phyloP scores from a whole-genome alignment of 2,797 vertebrate genomes.

The Bovichtus variegatus region DNA sequence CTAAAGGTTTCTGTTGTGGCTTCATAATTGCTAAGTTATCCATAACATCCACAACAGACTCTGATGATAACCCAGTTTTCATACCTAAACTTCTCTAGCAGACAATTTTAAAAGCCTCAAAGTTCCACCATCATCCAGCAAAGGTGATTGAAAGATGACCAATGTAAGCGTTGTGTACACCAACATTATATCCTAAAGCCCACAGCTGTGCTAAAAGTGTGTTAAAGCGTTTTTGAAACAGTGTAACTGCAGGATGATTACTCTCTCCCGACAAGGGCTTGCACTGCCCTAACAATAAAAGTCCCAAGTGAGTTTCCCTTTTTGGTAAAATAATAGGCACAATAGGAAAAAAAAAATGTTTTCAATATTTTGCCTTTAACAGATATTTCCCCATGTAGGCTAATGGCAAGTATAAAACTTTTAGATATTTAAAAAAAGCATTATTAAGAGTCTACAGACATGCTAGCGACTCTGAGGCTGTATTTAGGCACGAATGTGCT shows the following conservation, averaged over 20 bases:
- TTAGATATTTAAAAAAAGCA: not conserved
- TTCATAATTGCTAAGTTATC: not conserved
- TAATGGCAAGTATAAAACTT: not conserved
- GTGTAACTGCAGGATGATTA: not conserved
- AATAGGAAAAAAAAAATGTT: not conserved
- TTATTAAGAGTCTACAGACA: too few relatives aligned
- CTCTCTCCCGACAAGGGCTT: not conserved
- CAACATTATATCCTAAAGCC: constrained; percentile 47
- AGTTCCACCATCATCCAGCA: constrained; percentile 25
- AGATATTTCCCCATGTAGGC: not conserved
- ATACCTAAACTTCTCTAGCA: not conserved
- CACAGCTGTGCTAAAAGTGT: constrained; percentile 68
- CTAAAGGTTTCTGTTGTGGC: not conserved
- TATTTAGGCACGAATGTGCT: too few relatives aligned
- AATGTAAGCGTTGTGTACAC: constrained; percentile 28
- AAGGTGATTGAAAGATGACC: constrained; percentile 47
- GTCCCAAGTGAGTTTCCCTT: not conserved
- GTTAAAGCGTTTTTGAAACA: constrained; percentile 24
- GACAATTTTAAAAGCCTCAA: constrained; percentile 28
- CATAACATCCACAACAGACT: too few relatives aligned
- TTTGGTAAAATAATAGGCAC: not conserved
- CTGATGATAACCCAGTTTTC: too few relatives aligned
- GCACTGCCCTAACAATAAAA: not conserved
- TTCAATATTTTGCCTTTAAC: not conserved
- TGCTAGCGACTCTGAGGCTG: not conserved